These are phyloP conservation scores for Caenorhabditis tropicalis DNA, from an alignment of 1,140 invertebrate genomes.

Conservation along the genomic window DNA sequence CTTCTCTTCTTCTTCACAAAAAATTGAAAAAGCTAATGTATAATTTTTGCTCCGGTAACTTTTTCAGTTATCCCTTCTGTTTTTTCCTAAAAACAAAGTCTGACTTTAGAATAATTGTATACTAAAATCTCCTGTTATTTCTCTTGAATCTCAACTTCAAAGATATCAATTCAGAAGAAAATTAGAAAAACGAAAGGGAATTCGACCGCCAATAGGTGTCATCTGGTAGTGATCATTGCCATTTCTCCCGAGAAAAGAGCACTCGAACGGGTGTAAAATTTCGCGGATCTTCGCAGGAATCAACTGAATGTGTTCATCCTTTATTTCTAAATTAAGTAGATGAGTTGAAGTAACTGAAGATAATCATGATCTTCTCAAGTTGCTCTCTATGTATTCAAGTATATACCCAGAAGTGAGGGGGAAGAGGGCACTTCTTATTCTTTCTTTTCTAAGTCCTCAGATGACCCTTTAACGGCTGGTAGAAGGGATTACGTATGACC, in stretches of 20 bases:
- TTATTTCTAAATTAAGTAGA: constrained; percentile 14
- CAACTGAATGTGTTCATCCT: neutral
- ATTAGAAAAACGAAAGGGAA: too few species aligned
- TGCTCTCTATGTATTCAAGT: neutral
- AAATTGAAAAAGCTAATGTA: too few species aligned
- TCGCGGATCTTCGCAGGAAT: neutral
- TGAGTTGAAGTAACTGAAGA: neutral
- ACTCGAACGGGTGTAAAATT: constrained; percentile 22
- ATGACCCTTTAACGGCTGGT: constrained; percentile 42
- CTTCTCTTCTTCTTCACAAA: too few species aligned
- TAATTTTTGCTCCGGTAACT: too few species aligned
- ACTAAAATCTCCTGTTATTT: too few species aligned
- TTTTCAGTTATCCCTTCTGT: too few species aligned
- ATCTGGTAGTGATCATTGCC: constrained; percentile 17
- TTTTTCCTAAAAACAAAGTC: too few species aligned
- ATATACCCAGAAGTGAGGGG: neutral
- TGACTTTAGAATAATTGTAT: too few species aligned
- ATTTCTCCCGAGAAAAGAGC: neutral
- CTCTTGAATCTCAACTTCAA: too few species aligned
- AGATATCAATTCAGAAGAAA: too few species aligned
- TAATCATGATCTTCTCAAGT: neutral
- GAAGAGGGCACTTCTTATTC: neutral
- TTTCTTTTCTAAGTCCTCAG: constrained; percentile 21
- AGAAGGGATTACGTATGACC: constrained; percentile 42
- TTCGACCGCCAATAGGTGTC: constrained; percentile 3